Percentiles rank a stretch among this genome's conserved stretches.
Conservation (phyloP, 1,140 invertebrate species). For the Nilaparvata lugens region DNA sequence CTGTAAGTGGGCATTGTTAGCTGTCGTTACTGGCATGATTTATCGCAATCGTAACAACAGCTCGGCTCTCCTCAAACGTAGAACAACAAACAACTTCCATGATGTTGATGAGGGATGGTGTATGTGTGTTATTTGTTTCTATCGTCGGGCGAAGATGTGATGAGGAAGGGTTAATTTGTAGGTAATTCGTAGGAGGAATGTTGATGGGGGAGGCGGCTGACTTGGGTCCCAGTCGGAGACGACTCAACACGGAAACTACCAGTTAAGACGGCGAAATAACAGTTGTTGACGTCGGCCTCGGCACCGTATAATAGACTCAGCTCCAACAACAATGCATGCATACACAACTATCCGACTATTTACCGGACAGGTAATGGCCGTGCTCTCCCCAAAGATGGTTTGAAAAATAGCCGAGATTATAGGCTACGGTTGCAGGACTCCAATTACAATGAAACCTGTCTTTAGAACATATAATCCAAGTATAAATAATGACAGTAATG, state of each 20-base stretch:
- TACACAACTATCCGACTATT: slow-evolving; percentile 4
- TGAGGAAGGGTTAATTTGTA: too few species aligned
- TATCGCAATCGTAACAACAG: too few species aligned
- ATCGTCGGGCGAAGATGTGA: too few species aligned
- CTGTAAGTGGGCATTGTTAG: too few species aligned
- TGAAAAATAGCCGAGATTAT: slow-evolving; percentile 5
- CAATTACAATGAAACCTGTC: slow-evolving; percentile 13
- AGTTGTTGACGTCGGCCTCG: slow-evolving; percentile 2
- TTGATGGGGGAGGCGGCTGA: too few species aligned
- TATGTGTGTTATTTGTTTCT: too few species aligned
- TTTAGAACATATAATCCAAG: slow-evolving; percentile 11
- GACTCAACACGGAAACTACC: slow-evolving; percentile 4
- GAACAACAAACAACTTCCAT: too few species aligned
- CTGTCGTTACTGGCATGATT: too few species aligned
- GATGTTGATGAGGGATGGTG: too few species aligned
- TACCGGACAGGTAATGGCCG: not conserved
- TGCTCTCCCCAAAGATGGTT: not conserved
- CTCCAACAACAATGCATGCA: slow-evolving; percentile 8
- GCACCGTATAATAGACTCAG: slow-evolving; percentile 1
- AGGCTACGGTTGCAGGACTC: slow-evolving; percentile 2
- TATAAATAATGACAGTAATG: slow-evolving; percentile 18
- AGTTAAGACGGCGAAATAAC: slow-evolving; percentile 8
- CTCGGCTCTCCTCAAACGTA: too few species aligned
- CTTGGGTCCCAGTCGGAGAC: too few species aligned
- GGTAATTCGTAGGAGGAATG: too few species aligned